Evolutionary conservation across 1,140 invertebrate genomes (phyloP), one percentile per base, ranked within the genome.

Genomic region (Cyphomyrmex costatus): DNA sequence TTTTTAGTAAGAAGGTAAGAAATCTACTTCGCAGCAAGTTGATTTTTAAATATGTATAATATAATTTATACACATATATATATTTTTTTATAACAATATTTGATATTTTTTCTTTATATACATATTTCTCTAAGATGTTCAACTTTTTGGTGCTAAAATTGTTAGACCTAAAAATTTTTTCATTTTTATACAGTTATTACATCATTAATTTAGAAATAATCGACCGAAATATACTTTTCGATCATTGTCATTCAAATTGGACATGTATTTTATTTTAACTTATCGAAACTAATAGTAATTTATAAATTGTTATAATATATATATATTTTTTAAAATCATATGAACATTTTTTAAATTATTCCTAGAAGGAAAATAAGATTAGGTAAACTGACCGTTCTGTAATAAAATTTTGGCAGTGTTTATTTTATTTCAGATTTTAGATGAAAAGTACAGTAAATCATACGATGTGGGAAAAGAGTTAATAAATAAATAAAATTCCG

Each of bases 401-500:
- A 63, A 27, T 89, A 89, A 94, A 92, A 92, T 93, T 94, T 93
- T 86, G 92, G 87, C 71, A 84, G 88, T 90, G 85, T 87, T 91
- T 90, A 68, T 90, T 93, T 94, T 86, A 93, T 93, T 93, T 93
- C 86, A 92, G 78, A 80, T 83, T 77, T 93, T 91, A 92, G 86
- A 92, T 83, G 91, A 85, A 77, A 60, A 65, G 87, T 92, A 93
- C 92, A 93, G 86, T 91, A 91, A 89, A 91, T 88, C 85, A 88
- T 88, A 77, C 88, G 90, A 79, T 79, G 10, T 42, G 61, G 70
- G 84, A 88, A 86, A 88, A 90, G n/a, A n/a, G 82, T 92, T 91
- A 92, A 93, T 92, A 92, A 92, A 93, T 92, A 92, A 92, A 93
- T 92, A 93, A 89, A 90, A 92, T 63, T 92, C 77, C 86, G 65